Evolutionary conservation across 2,888 invertebrate genomes (phyloP), one percentile per base, ranked within the genome.

Genomic region (Rhimphoctona megacephalus): DNA sequence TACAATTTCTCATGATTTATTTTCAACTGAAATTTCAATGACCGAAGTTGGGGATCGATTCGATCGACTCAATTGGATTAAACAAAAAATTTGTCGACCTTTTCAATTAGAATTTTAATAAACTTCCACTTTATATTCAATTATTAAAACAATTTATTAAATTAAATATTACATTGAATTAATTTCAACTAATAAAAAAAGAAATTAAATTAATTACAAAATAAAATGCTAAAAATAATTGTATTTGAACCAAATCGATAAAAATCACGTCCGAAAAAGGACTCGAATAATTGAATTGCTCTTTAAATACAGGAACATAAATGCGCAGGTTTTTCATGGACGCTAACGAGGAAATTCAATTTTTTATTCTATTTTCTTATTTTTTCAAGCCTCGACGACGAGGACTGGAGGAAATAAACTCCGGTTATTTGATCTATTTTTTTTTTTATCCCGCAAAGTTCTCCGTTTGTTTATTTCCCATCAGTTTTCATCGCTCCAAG

Each of bases 231-330:
- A 57, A 25, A 57, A 57, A 57, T 30, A 61, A 61, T 6, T 30
- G 61, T 30, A 61, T 61, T 61, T 61, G 17, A 25, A 57, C 25
- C 4, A 57, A 57, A 14, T 57, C 14, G 30, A 61, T 25, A 22
- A 57, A n/a, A 57, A 25, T 57, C 25, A 25, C 30, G 30, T 61
- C 61, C 61, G 30, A 61, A 61, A 30, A 30, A 30, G 61, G 61
- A 61, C 61, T 61, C 61, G 61, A 61, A 30, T 57, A 3, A 25
- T 57, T 57, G 4, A 57, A 57, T 61, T 30, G 57, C 30, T 61
- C 30, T 30, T 61, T 30, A 61, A 30, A 61, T 61, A 61, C 61
- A 61, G 61, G 61, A 61, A 61, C 61, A 61, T 61, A 61, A 61
- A 61, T 61, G 61, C 61, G 61, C 61, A 8, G 11, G 30, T 61